Conservation (phyloP, 2,797 vertebrate species). For the Chelon auratus region DNA sequence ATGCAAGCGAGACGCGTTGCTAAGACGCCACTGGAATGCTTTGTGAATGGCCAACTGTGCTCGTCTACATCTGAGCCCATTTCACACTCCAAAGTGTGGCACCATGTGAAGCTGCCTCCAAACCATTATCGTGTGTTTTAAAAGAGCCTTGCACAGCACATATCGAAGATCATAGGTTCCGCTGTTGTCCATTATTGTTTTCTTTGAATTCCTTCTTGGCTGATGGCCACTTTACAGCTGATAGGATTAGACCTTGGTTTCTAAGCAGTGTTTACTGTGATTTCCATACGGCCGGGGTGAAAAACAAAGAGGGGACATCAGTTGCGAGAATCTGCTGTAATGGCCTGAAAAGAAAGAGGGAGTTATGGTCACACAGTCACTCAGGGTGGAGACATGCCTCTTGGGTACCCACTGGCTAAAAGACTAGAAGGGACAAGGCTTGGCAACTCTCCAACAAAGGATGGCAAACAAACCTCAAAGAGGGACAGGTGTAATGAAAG, state of each 20-base stretch:
- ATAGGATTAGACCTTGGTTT: conserved; percentile 75
- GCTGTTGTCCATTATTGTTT: conserved; percentile 46
- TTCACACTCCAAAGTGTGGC: conserved; percentile 61
- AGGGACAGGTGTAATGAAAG: conserved; percentile 67
- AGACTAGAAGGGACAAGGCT: conserved; percentile 39
- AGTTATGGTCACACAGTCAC: conserved; percentile 42
- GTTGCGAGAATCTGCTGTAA: conserved; percentile 63
- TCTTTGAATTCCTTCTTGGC: conserved; percentile 69
- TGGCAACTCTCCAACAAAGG: conserved; percentile 55
- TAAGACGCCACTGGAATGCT: conserved; percentile 66
- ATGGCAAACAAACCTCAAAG: conserved; percentile 63
- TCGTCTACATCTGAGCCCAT: conserved; percentile 65
- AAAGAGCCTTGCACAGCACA: conserved; percentile 36
- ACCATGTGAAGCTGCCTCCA: conserved; percentile 57
- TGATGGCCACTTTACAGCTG: conserved; percentile 63
- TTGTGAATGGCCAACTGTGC: conserved; percentile 67
- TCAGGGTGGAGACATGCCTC: conserved; percentile 44
- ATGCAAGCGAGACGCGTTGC: conserved; percentile 73
- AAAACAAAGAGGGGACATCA: conserved; percentile 63
- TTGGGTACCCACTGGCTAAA: conserved; percentile 43
- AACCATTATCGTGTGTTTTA: conserved; percentile 45
- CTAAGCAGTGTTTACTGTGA: conserved; percentile 70
- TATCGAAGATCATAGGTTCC: conserved; percentile 51
- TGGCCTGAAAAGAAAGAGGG: conserved; percentile 65
- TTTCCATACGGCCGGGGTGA: conserved; percentile 54